Conservation (phyloP, 2,888 invertebrate species). For the Ectemnius lituratus region DNA sequence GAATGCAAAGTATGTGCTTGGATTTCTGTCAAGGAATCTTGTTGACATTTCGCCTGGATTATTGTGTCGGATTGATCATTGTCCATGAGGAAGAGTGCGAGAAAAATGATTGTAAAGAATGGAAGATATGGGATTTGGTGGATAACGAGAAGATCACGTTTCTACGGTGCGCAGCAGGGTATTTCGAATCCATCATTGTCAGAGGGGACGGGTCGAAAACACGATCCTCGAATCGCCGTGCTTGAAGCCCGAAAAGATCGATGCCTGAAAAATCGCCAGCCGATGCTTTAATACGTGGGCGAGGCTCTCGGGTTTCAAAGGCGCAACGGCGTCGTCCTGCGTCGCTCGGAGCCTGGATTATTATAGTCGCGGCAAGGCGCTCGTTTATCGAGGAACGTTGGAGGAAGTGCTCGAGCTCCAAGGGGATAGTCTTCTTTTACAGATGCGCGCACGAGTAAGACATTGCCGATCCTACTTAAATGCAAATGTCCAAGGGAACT, state of each 20-base stretch:
- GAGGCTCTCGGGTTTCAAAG: constrained; percentile 26
- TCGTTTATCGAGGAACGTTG: background rate
- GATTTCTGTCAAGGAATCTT: too few relatives aligned
- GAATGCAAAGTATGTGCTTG: too few relatives aligned
- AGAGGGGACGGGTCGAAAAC: constrained; percentile 26
- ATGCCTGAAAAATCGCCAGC: constrained; percentile 15
- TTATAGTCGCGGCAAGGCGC: constrained; percentile 23
- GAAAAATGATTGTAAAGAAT: too few relatives aligned
- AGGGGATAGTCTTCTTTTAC: background rate
- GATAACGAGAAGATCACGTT: constrained; percentile 17
- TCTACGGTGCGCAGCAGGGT: background rate
- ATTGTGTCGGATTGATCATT: too few relatives aligned
- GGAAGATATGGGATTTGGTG: background rate
- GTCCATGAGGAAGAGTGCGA: too few relatives aligned
- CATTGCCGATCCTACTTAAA: constrained; percentile 17
- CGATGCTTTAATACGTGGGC: constrained; percentile 14
- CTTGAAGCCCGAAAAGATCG: constrained; percentile 26
- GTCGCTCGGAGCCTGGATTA: constrained; percentile 8
- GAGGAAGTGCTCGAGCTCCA: constrained; percentile 8
- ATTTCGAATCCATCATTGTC: constrained; percentile 5
- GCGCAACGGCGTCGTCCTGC: constrained; percentile 18
- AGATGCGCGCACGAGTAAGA: too few relatives aligned
- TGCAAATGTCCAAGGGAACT: constrained; percentile 55
- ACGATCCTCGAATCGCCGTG: constrained; percentile 28
- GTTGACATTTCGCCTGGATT: too few relatives aligned